Percentiles rank a stretch among this genome's conserved stretches.
Evolutionary conservation across 2,113 vertebrate genomes (phyloP).

Genomic region (Colius striatus): DNA sequence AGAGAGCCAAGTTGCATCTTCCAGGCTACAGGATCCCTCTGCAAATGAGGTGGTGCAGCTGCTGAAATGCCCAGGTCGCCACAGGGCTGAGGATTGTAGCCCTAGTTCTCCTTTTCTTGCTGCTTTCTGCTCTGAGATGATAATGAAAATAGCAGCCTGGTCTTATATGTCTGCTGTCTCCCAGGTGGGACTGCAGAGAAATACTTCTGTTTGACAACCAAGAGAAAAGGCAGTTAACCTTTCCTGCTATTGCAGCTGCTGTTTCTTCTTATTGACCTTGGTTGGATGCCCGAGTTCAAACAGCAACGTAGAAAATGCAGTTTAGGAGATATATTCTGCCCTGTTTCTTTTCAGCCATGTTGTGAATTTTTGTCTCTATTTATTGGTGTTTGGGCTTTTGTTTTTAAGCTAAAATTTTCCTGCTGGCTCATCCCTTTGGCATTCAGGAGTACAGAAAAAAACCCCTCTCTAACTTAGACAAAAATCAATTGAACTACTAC

Average conservation of each 20-base stretch:
- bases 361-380: background rate
- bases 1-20: background rate
- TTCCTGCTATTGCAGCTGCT: background rate
- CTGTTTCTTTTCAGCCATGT: background rate
- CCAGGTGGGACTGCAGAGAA: constrained; percentile 34
- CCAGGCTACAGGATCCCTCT: fast-evolving
- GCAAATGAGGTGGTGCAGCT: background rate
- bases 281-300: background rate
- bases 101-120: fast-evolving
- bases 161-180: background rate
- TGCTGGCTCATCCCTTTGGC: background rate
- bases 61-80: fast-evolving
- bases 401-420: background rate
- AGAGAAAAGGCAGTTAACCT: background rate
- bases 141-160: fast-evolving
- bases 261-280: fast-evolving
- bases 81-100: fast-evolving
- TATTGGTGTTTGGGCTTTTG: too few species aligned
- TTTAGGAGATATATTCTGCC: background rate
- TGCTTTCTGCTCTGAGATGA: background rate
- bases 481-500: background rate
- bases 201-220: background rate
- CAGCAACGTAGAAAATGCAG: background rate
- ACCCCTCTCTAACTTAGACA: background rate
- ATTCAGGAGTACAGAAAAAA: background rate